Conservation (phyloP, 2,888 invertebrate genomes). For the Sminthurides aquaticus region DNA sequence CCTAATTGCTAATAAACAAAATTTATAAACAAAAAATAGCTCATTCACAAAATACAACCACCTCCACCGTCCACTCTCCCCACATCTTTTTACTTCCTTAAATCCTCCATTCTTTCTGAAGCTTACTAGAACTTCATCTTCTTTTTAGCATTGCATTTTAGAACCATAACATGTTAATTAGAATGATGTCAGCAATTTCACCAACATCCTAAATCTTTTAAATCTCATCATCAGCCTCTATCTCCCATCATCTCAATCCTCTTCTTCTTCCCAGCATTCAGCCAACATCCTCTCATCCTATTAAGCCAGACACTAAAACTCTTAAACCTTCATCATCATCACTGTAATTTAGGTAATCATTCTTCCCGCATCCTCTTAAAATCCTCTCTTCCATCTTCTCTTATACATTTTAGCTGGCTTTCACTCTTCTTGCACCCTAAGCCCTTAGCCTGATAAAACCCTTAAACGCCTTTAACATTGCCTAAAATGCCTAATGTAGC, state of each 20-base stretch:
- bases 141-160: not conserved
- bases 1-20: not conserved
- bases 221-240: not conserved
- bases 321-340: not conserved
- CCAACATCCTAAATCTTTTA: too few relatives aligned
- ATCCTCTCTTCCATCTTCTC: too few relatives aligned
- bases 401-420: too few relatives aligned
- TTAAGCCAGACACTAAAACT: not conserved
- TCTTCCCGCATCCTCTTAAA: not conserved
- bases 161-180: constrained; percentile 13
- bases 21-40: not conserved
- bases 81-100: not conserved
- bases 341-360: constrained; percentile 6
- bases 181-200: constrained; percentile 15
- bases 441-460: too few relatives aligned
- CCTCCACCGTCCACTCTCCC: not conserved
- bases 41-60: constrained; percentile 1
- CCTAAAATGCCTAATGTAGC: too few relatives aligned
- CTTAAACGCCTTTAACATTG: too few relatives aligned
- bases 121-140: too few relatives aligned
- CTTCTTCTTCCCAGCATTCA: not conserved
- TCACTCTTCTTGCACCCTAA: too few relatives aligned
- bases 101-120: too few relatives aligned
- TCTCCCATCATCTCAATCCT: not conserved
- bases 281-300: not conserved